Evolutionary conservation across 2,888 invertebrate genomes (phyloP).

Genomic region (Neoscelio sp.): DNA sequence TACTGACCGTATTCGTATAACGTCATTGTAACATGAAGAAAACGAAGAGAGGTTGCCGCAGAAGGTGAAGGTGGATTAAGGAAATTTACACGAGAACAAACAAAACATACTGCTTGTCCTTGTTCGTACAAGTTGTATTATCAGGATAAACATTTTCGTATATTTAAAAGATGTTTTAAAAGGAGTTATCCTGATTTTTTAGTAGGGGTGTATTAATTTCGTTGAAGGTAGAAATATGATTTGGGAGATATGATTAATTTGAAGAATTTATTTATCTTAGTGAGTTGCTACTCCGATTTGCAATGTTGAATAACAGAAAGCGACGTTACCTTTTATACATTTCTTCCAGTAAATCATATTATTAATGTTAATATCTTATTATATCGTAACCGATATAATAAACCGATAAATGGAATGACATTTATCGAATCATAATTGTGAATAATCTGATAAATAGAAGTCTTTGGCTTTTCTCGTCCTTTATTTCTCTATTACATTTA

Average conservation of each 20-base stretch:
- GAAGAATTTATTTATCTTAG: too few relatives aligned
- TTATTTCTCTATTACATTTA: constrained; percentile 45
- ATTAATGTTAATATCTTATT: constrained; percentile 33
- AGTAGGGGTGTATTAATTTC: too few relatives aligned
- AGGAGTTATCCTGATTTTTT: too few relatives aligned
- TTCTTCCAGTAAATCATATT: background rate
- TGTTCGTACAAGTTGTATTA: constrained; percentile 1
- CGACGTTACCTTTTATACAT: constrained; percentile 5
- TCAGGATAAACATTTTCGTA: background rate
- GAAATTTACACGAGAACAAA: constrained; percentile 30
- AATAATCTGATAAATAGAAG: constrained; percentile 49
- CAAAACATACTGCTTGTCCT: constrained; percentile 6
- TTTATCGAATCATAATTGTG: constrained; percentile 60
- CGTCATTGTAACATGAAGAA: constrained; percentile 63
- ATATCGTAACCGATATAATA: constrained; percentile 52
- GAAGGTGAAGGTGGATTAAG: constrained; percentile 63
- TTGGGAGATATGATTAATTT: too few relatives aligned
- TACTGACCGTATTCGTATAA: constrained; percentile 68
- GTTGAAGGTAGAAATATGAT: too few relatives aligned
- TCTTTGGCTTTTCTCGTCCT: constrained; percentile 22
- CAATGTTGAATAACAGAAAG: constrained; percentile 22
- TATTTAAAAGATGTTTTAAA: background rate
- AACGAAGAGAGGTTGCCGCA: constrained; percentile 52
- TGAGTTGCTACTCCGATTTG: too few relatives aligned
- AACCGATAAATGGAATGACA: constrained; percentile 58